Base-by-base conservation (phyloP, 92 coral and sea anemone species). In the Anthopleura xanthogrammica region DNA sequence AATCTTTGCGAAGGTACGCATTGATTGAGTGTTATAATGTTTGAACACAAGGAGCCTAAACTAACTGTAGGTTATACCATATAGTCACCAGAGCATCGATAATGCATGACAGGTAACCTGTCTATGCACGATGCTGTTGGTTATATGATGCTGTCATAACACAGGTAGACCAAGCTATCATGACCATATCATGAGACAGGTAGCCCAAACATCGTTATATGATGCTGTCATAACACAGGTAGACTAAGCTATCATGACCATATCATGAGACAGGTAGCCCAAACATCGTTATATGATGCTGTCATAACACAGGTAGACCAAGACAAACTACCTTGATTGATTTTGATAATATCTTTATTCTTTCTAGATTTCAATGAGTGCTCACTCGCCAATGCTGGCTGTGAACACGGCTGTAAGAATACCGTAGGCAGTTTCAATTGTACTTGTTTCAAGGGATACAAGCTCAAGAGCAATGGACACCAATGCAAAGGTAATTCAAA, bases 401-500 rank as follows among this genome's bases (percentile, higher is more conserved):
- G 99, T 60, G 99, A 96, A 71, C 89, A 90, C 77, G 52, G 86
- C 70, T 96, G 99, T 62, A 81, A 91, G 65, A 96, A 96, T 77
- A 89, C 93, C 4, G 80, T 82, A 4, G 99, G 99, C 16, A 94
- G 99, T 75, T 94, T 85, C 71, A 79, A 86, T 71, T 97, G 99
- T 50, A 82, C 87, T 60, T 97, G 99, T 71, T 90, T 89, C 77
- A 88, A 89, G 77, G 99, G 99, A 22, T 97, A 83, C 87, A 85
- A 87, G 54, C 92, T 97, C 5, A 75, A 85, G 24, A 84, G 84
- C 52, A 83, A 88, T 54, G 71, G 78, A 46, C 71, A 55, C 57
- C 94, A 91, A 41, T 97, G 99, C 80, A 89, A 85, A 94, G 97
- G 98, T 93, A 74, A 4, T 54, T 54, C 1, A 3, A 54, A 4